Evolutionary conservation across 2,888 invertebrate species (phyloP).

Genomic region (Cheiracanthium punctorium): DNA sequence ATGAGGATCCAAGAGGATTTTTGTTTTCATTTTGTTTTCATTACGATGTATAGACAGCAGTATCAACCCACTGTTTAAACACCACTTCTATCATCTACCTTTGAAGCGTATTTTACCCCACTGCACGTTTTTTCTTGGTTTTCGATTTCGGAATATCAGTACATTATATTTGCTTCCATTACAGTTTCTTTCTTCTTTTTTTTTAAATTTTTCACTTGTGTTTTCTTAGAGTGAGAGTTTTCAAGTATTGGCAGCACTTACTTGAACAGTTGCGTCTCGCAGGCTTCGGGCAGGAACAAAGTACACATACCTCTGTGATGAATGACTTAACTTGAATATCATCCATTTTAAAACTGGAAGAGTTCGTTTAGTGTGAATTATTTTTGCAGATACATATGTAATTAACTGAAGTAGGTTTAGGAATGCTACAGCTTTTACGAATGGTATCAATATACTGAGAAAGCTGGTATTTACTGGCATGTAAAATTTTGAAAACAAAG

Average conservation of each 20-base stretch:
- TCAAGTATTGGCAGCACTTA: slow-evolving; percentile 1
- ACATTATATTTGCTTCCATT: slow-evolving; percentile 21
- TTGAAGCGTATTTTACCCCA: slow-evolving; percentile 66
- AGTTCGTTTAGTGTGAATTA: no score
- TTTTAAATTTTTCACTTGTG: no score
- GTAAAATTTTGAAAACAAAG: neutral
- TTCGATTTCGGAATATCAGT: slow-evolving; percentile 41
- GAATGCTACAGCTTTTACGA: neutral
- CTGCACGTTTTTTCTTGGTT: slow-evolving; percentile 48
- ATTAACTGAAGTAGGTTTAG: no score
- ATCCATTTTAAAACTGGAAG: no score
- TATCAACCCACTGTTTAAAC: slow-evolving; percentile 57
- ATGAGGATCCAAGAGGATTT: slow-evolving; percentile 36
- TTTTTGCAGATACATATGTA: no score
- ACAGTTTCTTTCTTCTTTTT: no score
- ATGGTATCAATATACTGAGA: neutral
- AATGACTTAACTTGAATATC: no score
- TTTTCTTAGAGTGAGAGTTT: slow-evolving; percentile 30
- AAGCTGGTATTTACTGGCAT: neutral
- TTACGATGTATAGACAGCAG: slow-evolving; percentile 59
- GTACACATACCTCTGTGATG: no score
- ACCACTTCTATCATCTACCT: slow-evolving; percentile 62
- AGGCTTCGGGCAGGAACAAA: neutral
- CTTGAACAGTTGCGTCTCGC: neutral
- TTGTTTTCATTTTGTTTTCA: slow-evolving; percentile 38